A percentile compares a stretch with the other conserved stretches of the same genome.
These are phyloP conservation scores for Eulemur macaco DNA, from an alignment of 2,113 vertebrate species.

Conservation along the genomic window DNA sequence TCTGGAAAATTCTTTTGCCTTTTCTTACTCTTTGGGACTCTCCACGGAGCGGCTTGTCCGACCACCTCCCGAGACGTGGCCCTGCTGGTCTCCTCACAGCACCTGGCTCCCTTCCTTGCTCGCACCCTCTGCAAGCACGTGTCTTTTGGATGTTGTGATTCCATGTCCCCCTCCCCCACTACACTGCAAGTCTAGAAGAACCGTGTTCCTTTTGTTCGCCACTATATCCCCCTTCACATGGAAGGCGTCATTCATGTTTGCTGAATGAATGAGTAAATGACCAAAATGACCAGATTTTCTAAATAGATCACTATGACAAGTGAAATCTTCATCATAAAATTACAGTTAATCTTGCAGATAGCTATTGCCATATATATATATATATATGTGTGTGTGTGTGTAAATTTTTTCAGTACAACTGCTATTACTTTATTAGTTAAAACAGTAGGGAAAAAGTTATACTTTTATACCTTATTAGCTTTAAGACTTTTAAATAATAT, in stretches of 20 bases:
- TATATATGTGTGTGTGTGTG: not conserved
- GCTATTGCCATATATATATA: not conserved
- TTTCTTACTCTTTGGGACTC: not conserved
- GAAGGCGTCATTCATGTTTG: not conserved
- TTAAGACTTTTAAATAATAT: slow-evolving; percentile 13
- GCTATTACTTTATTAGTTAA: not conserved
- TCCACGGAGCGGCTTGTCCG: not conserved
- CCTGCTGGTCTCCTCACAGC: rapidly evolving
- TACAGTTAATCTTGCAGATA: not conserved
- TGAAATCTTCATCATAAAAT: not conserved
- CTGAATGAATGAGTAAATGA: not conserved
- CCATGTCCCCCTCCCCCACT: too few relatives aligned
- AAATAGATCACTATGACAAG: not conserved
- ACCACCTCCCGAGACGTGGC: rapidly evolving
- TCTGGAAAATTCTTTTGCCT: not conserved
- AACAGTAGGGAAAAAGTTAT: not conserved
- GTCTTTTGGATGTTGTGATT: not conserved
- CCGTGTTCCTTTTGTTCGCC: not conserved
- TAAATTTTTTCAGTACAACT: not conserved
- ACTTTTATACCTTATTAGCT: not conserved
- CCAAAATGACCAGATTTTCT: not conserved
- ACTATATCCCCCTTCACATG: not conserved
- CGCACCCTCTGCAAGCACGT: rapidly evolving
- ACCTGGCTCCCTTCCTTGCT: not conserved
- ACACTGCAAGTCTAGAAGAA: rapidly evolving